Evolutionary conservation across 2,113 vertebrate genomes (phyloP).

Genomic region (Eidolon helvum): DNA sequence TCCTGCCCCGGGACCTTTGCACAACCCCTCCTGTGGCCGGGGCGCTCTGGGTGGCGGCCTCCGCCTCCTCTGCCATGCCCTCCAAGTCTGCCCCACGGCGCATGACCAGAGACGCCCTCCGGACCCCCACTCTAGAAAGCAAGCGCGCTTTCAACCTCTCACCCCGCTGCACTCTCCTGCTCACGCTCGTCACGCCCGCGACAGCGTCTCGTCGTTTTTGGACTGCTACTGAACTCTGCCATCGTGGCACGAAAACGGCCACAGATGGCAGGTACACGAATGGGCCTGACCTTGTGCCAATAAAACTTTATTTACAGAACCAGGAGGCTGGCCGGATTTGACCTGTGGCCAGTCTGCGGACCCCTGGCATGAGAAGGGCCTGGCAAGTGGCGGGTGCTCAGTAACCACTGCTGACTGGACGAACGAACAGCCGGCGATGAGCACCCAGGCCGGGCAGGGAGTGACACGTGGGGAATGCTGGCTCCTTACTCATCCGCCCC

Average conservation of each 20-base stretch:
- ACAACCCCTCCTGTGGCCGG: neutral
- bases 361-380: neutral
- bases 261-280: neutral
- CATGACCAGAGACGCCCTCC: accelerated
- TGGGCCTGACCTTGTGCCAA: neutral
- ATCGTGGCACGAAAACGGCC: neutral
- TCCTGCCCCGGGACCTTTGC: neutral
- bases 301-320: neutral
- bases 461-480: accelerated
- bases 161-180: neutral
- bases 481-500: neutral
- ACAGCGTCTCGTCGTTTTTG: accelerated
- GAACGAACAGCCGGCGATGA: no score
- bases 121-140: neutral
- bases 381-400: accelerated
- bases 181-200: accelerated
- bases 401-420: accelerated
- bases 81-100: neutral
- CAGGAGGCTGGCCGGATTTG: neutral
- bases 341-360: neutral
- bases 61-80: no score
- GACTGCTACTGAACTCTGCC: neutral
- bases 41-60: neutral
- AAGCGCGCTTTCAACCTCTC: neutral
- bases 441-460: accelerated